phyloP scores from a whole-genome alignment of 2,888 invertebrate species.

The Athalia rosae region DNA sequence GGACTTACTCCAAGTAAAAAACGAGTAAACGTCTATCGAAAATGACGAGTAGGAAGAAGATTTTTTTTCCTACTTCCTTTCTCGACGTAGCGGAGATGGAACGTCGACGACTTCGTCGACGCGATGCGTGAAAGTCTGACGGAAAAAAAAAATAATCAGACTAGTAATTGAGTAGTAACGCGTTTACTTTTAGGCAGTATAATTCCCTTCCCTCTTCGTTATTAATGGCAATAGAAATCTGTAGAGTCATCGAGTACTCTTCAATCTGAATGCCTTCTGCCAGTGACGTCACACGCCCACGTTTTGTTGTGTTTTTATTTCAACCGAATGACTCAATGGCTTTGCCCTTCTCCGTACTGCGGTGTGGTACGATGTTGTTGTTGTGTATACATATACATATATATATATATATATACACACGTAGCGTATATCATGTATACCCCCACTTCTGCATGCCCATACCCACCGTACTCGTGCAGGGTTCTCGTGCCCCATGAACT shows the following conservation, averaged over 20 bases:
- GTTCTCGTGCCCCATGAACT: conserved; percentile 23
- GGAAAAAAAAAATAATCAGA: too few relatives aligned
- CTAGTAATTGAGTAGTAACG: conserved; percentile 20
- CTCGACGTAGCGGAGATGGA: too few relatives aligned
- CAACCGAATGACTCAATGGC: conserved; percentile 71
- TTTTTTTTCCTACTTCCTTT: neutral
- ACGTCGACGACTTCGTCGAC: too few relatives aligned
- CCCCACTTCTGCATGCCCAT: neutral
- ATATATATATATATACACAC: neutral
- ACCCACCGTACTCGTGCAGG: neutral
- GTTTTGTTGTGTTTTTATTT: conserved; percentile 68
- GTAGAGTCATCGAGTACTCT: conserved; percentile 73
- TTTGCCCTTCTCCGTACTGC: conserved; percentile 50
- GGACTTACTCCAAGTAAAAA: neutral
- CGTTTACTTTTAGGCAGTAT: conserved; percentile 51
- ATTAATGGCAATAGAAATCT: conserved; percentile 74
- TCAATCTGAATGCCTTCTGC: conserved; percentile 74
- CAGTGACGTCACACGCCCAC: conserved; percentile 69
- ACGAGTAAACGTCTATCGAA: too few relatives aligned
- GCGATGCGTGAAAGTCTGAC: too few relatives aligned
- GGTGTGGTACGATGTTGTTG: neutral
- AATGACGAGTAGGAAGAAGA: too few relatives aligned
- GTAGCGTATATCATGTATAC: neutral
- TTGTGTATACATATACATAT: neutral
- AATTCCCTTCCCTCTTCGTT: conserved; percentile 61